phyloP scores from a whole-genome alignment of 2,888 invertebrate species.

The Cenopis cana region DNA sequence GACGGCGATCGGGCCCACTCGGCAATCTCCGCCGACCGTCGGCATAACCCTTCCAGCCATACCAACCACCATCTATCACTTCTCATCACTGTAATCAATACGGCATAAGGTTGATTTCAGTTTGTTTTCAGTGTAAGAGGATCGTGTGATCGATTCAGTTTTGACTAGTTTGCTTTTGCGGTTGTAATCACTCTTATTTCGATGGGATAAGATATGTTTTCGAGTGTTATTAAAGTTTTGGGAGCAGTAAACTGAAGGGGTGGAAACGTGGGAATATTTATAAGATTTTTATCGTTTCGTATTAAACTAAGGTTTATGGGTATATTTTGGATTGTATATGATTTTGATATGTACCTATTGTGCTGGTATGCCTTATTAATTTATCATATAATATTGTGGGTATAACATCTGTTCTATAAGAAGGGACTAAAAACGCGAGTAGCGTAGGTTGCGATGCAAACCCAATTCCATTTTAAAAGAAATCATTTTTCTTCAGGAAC shows the following conservation, averaged over 20 bases:
- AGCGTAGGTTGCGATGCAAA: too few species aligned
- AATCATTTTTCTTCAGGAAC: too few species aligned
- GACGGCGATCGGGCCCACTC: slow-evolving; percentile 62
- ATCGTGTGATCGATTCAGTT: neutral
- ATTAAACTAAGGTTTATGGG: slow-evolving; percentile 40
- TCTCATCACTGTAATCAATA: neutral
- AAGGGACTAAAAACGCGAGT: too few species aligned
- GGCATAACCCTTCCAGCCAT: slow-evolving; percentile 51
- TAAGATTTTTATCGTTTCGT: slow-evolving; percentile 44
- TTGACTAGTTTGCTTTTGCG: neutral
- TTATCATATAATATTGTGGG: neutral
- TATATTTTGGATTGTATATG: slow-evolving; percentile 30
- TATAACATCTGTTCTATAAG: too few species aligned
- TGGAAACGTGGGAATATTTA: slow-evolving; percentile 44
- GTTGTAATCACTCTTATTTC: neutral
- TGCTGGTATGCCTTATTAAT: neutral
- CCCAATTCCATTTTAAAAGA: too few species aligned
- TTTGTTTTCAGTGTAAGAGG: neutral
- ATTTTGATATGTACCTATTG: slow-evolving; percentile 31
- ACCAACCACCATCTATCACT: slow-evolving; percentile 9
- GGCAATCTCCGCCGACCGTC: slow-evolving; percentile 58
- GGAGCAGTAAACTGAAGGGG: slow-evolving; percentile 19
- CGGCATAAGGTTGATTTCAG: neutral
- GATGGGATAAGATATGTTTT: neutral
- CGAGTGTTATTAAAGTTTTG: neutral